Evolutionary conservation across 2,888 invertebrate species (phyloP).

Genomic region (Mythimna loreyi): DNA sequence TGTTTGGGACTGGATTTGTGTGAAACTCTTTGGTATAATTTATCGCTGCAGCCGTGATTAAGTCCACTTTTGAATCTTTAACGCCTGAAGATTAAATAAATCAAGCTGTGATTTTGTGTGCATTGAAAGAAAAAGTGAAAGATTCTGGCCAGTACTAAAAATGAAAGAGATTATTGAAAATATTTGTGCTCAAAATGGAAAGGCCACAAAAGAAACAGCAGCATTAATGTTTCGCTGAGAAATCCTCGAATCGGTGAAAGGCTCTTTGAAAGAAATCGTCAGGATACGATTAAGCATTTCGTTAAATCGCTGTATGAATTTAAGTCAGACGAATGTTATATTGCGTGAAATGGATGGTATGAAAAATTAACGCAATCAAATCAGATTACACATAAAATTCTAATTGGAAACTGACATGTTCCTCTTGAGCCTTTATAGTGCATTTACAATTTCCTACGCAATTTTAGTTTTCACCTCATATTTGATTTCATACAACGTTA

Average conservation of each 20-base stretch:
- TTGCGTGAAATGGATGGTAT: not conserved
- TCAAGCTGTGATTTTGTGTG: no score
- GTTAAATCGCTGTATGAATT: not conserved
- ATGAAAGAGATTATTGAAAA: not conserved
- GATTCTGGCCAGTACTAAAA: not conserved
- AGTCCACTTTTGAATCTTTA: no score
- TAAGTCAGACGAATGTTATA: not conserved
- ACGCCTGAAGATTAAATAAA: no score
- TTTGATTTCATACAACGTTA: constrained; percentile 62
- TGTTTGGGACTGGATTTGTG: not conserved
- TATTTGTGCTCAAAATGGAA: not conserved
- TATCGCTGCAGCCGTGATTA: not conserved
- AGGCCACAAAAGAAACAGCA: not conserved
- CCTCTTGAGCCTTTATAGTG: constrained; percentile 1
- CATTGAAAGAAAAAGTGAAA: not conserved
- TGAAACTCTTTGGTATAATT: constrained; percentile 8
- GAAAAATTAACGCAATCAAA: not conserved
- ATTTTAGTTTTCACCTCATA: constrained; percentile 47
- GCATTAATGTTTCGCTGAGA: not conserved
- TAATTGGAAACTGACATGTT: no score
- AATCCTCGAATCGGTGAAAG: not conserved
- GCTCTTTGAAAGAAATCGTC: no score
- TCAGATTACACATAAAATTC: no score
- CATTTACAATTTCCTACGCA: constrained; percentile 35
- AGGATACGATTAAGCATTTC: not conserved